Percentiles rank a stretch among this genome's conserved stretches.
Conservation (phyloP, 2,113 vertebrate genomes). For the Dunckerocampus dactyliophorus region DNA sequence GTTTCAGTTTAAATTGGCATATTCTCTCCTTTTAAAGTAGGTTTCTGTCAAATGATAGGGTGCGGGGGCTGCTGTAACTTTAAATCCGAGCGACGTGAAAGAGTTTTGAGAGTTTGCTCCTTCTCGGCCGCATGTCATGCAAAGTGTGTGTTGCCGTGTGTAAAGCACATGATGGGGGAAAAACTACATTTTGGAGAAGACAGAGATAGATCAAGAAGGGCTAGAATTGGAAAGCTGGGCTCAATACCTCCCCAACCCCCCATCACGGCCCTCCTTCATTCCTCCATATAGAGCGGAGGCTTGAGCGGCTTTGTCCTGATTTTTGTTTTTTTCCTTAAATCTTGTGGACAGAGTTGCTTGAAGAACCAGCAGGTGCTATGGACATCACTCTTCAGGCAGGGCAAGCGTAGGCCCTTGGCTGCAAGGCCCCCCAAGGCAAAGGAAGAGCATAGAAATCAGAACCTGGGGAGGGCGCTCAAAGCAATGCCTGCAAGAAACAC, state of each 20-base stretch:
- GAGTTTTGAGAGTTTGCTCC: constrained; percentile 67
- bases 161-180: constrained; percentile 65
- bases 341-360: constrained; percentile 79
- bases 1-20: not conserved
- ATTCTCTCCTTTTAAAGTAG: no score
- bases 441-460: constrained; percentile 81
- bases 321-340: constrained; percentile 25
- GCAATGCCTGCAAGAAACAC: constrained; percentile 67
- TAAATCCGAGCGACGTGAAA: constrained; percentile 64
- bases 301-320: constrained; percentile 75
- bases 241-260: constrained; percentile 63
- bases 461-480: constrained; percentile 75
- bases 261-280: constrained; percentile 53
- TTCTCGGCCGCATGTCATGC: constrained; percentile 76
- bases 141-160: constrained; percentile 74
- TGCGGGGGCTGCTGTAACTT: constrained; percentile 57
- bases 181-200: constrained; percentile 65
- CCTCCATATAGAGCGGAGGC: constrained; percentile 73
- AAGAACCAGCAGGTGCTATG: constrained; percentile 81
- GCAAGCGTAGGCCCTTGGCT: constrained; percentile 71
- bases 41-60: no score
- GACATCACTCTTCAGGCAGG: constrained; percentile 80
- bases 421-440: constrained; percentile 78
- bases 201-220: constrained; percentile 69
- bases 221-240: constrained; percentile 72